Percentiles rank a stretch among this genome's conserved stretches.
phyloP scores from a whole-genome alignment of 1,140 invertebrate species.

The Neomicropteryx cornuta region DNA sequence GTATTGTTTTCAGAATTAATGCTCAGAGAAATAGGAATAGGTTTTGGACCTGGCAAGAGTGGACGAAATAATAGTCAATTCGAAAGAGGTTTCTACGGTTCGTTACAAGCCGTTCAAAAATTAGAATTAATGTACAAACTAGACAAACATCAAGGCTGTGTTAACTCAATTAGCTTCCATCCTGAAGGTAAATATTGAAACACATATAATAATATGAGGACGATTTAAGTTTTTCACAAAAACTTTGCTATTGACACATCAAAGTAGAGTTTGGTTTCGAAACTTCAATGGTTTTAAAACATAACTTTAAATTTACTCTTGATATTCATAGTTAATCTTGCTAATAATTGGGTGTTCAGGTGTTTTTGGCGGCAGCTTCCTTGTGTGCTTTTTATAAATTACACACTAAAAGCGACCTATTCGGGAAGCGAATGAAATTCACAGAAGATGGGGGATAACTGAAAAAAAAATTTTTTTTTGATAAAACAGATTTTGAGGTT shows the following conservation, averaged over 20 bases:
- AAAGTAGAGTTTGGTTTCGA: neutral
- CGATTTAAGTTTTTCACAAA: slow-evolving; percentile 2
- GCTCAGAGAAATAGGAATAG: slow-evolving; percentile 48
- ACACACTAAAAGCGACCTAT: too few species aligned
- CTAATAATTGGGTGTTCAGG: too few species aligned
- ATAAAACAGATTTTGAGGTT: too few species aligned
- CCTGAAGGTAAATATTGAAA: slow-evolving; percentile 36
- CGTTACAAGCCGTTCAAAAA: slow-evolving; percentile 70
- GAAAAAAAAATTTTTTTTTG: too few species aligned
- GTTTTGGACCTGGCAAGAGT: slow-evolving; percentile 33
- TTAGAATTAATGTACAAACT: slow-evolving; percentile 70
- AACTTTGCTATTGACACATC: neutral
- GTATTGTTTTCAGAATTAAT: slow-evolving; percentile 39
- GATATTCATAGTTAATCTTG: too few species aligned
- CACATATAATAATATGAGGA: neutral
- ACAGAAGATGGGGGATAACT: too few species aligned
- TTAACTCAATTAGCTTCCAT: slow-evolving; percentile 89
- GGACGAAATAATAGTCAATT: slow-evolving; percentile 47
- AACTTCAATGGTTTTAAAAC: neutral
- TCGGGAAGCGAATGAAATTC: too few species aligned
- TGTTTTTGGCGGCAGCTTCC: too few species aligned
- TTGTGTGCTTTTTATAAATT: too few species aligned
- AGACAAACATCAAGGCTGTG: slow-evolving; percentile 76
- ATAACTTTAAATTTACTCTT: too few species aligned
- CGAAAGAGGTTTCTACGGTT: slow-evolving; percentile 64